These are phyloP conservation scores for Polydrusus pterygomalis DNA, from an alignment of 2,888 invertebrate genomes.

Conservation along the genomic window DNA sequence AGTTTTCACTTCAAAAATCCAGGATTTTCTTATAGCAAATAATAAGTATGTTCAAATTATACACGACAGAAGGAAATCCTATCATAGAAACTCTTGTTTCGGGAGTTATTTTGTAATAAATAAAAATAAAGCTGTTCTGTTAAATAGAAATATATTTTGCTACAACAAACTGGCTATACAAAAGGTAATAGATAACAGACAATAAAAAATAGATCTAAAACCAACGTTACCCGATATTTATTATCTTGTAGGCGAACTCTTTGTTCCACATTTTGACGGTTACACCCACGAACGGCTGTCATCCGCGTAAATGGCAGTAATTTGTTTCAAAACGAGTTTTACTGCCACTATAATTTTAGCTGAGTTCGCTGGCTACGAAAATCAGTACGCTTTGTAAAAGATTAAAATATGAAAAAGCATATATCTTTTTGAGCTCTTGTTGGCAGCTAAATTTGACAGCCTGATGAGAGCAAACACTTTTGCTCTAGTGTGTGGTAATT, in stretches of 20 bases:
- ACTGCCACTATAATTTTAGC: constrained; percentile 16
- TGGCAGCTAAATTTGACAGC: background rate
- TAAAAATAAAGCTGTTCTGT: too few relatives aligned
- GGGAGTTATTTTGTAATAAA: too few relatives aligned
- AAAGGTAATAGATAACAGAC: background rate
- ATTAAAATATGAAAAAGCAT: constrained; percentile 5
- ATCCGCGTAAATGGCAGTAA: constrained; percentile 28
- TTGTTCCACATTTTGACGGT: constrained; percentile 33
- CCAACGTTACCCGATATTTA: constrained; percentile 11
- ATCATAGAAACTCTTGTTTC: too few relatives aligned
- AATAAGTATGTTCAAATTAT: too few relatives aligned
- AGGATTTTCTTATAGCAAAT: too few relatives aligned
- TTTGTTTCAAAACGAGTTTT: constrained; percentile 31
- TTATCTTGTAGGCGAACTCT: constrained; percentile 31
- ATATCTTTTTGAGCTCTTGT: background rate
- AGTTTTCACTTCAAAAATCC: too few relatives aligned
- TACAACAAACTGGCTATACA: background rate
- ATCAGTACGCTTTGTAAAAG: background rate
- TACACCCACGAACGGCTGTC: constrained; percentile 32
- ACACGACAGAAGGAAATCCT: too few relatives aligned
- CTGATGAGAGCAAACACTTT: background rate
- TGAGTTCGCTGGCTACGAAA: background rate
- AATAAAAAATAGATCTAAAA: background rate
- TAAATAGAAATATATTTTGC: too few relatives aligned
- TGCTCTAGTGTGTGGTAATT: background rate